Evolutionary conservation across 2,113 vertebrate genomes (phyloP).

Genomic region (Alosa alosa): DNA sequence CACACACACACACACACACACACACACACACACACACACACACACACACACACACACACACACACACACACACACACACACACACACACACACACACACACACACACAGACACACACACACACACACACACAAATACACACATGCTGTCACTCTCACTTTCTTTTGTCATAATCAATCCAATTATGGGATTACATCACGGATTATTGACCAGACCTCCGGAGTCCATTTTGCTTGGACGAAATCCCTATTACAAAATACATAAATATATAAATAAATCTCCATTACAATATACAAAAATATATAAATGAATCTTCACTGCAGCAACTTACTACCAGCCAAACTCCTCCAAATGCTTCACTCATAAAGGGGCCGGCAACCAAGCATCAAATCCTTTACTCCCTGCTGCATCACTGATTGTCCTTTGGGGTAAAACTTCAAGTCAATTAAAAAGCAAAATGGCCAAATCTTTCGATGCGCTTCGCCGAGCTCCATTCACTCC

Average conservation of each 20-base stretch:
- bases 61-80: background rate
- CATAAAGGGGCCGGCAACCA: background rate
- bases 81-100: background rate
- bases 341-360: slow-evolving; percentile 4
- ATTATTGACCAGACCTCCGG: slow-evolving; percentile 39
- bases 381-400: slow-evolving; percentile 10
- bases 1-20: background rate
- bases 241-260: slow-evolving; percentile 31
- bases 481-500: background rate
- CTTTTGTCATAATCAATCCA: slow-evolving; percentile 45
- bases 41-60: too few relatives aligned
- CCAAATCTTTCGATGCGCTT: slow-evolving; percentile 13
- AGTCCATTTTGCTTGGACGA: slow-evolving; percentile 37
- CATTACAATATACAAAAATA: slow-evolving; percentile 21
- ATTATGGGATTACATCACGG: slow-evolving; percentile 43
- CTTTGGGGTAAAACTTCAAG: slow-evolving; percentile 14
- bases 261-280: slow-evolving; percentile 21
- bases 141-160: slow-evolving; percentile 10
- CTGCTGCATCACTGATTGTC: slow-evolving; percentile 3
- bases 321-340: slow-evolving; percentile 6
- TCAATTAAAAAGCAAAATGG: slow-evolving; percentile 26
- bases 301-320: background rate
- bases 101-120: background rate
- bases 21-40: too few relatives aligned
- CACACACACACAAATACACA: background rate